Conservation (phyloP, 2,888 invertebrate species). For the Clitarchus hookeri region DNA sequence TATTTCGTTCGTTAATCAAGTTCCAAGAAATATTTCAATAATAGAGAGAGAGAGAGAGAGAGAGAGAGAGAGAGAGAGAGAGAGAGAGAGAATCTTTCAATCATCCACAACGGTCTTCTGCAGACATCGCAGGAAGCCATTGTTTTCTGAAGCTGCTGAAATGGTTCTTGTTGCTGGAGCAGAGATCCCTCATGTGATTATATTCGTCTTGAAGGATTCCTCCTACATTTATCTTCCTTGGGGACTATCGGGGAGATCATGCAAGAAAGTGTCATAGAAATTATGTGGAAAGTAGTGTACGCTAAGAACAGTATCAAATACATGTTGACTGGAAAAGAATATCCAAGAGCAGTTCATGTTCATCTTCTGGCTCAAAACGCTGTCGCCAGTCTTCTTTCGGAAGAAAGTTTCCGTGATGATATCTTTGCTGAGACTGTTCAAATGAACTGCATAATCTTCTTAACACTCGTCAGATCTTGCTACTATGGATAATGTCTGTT, state of each 20-base stretch:
- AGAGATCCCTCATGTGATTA: background rate
- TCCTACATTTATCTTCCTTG: background rate
- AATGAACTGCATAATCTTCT: background rate
- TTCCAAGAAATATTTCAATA: background rate
- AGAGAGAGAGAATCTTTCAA: background rate
- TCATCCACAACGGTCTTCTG: background rate
- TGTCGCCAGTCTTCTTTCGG: background rate
- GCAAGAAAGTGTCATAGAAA: background rate
- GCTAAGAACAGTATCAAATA: background rate
- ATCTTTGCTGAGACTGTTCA: background rate
- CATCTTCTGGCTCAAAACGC: background rate
- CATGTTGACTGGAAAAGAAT: background rate
- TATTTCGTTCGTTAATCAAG: background rate
- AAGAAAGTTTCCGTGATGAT: background rate
- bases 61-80: too few relatives aligned
- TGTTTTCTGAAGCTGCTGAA: background rate
- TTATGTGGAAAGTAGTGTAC: background rate
- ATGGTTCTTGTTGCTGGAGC: constrained; percentile 6
- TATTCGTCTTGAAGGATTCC: constrained; percentile 10
- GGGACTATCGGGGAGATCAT: background rate
- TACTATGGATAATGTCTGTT: background rate
- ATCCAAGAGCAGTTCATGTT: constrained; percentile 15
- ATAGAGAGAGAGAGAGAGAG: too few relatives aligned
- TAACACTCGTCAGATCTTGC: background rate
- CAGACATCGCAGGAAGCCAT: background rate